Evolutionary conservation across 2,888 invertebrate genomes (phyloP).

Genomic region (Mimachlamys varia): DNA sequence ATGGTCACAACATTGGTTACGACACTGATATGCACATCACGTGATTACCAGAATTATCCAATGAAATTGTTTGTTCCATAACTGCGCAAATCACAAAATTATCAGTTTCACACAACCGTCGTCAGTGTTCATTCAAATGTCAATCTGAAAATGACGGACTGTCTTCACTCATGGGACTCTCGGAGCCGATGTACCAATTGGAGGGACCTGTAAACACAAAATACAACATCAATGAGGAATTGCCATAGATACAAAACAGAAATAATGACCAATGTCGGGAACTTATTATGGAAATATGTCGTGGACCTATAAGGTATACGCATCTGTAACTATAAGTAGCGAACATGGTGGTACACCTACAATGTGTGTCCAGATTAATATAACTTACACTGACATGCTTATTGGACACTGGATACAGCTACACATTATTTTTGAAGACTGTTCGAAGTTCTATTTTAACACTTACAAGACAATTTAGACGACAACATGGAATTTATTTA

Average conservation of each 20-base stretch:
- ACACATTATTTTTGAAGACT: too few species aligned
- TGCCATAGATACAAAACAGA: too few species aligned
- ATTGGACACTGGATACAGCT: too few species aligned
- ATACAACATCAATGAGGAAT: neutral
- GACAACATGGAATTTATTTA: too few species aligned
- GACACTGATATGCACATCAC: slow-evolving; percentile 33
- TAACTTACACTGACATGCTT: too few species aligned
- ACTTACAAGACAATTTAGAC: neutral
- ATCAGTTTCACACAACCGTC: neutral
- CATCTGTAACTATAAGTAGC: too few species aligned
- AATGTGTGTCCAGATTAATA: neutral
- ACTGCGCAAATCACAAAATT: slow-evolving; percentile 1
- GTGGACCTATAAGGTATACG: neutral
- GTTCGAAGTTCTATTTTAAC: neutral
- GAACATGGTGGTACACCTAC: neutral
- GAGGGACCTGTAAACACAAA: slow-evolving; percentile 56
- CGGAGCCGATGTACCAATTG: slow-evolving; percentile 65
- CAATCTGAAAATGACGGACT: slow-evolving; percentile 65
- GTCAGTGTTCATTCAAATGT: slow-evolving; percentile 18
- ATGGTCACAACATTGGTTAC: slow-evolving; percentile 36
- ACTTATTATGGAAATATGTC: neutral
- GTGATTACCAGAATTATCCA: slow-evolving; percentile 33
- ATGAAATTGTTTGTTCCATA: slow-evolving; percentile 34
- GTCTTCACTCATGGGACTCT: slow-evolving; percentile 64
- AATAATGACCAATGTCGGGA: neutral